Evolutionary conservation across 2,888 invertebrate genomes (phyloP).

Genomic region (Andrena trimmerana): DNA sequence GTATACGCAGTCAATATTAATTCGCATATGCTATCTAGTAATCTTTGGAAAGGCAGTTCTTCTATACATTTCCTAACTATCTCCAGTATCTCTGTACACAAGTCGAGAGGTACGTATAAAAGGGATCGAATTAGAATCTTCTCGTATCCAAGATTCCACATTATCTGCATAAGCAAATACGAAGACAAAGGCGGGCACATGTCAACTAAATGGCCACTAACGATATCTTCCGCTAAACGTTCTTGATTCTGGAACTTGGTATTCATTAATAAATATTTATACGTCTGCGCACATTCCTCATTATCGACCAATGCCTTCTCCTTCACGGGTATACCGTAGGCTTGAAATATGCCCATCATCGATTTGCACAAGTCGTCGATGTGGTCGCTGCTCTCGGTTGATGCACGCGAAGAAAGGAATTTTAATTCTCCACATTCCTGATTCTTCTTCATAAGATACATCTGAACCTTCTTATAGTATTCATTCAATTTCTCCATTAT

Average conservation of each 20-base stretch:
- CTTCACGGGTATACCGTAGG: conserved; percentile 21
- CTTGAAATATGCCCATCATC: conserved; percentile 57
- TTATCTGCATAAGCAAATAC: conserved; percentile 78
- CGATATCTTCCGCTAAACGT: conserved; percentile 77
- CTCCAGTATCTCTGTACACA: conserved; percentile 77
- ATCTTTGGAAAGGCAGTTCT: conserved; percentile 73
- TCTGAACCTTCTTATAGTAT: conserved; percentile 66
- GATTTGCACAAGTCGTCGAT: conserved; percentile 67
- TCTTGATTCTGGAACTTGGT: conserved; percentile 78
- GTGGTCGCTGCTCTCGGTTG: conserved; percentile 65
- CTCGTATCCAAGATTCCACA: conserved; percentile 78
- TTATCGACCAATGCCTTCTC: conserved; percentile 37
- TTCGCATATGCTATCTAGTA: conserved; percentile 55
- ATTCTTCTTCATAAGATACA: conserved; percentile 68
- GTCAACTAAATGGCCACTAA: conserved; percentile 77
- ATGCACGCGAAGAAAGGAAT: conserved; percentile 74
- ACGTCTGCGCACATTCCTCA: conserved; percentile 64
- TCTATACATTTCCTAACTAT: conserved; percentile 70
- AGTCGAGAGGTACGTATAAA: conserved; percentile 78
- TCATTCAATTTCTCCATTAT: conserved; percentile 30
- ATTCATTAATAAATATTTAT: conserved; percentile 78
- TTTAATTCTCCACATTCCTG: conserved; percentile 66
- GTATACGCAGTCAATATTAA: conserved; percentile 69
- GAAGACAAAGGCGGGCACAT: conserved; percentile 80
- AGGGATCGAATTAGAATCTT: conserved; percentile 76